These are phyloP conservation scores for Microctenopoma lineatum DNA, from an alignment of 2,797 vertebrate species.

Conservation along the genomic window DNA sequence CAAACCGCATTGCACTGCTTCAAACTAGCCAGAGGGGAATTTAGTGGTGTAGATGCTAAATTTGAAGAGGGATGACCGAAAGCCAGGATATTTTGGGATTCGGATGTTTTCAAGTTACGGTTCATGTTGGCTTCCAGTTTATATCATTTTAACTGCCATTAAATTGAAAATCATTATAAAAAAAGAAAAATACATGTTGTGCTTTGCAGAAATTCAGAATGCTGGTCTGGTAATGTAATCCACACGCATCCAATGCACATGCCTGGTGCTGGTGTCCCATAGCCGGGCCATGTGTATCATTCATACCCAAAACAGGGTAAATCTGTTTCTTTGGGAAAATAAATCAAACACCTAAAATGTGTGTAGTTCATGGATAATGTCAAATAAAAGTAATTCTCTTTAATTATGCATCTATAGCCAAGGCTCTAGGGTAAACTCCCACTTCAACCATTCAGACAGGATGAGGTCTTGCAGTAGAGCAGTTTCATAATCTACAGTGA, in stretches of 20 bases:
- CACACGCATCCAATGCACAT: slow-evolving; percentile 23
- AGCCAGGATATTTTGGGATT: slow-evolving; percentile 43
- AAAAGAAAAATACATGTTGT: slow-evolving; percentile 7
- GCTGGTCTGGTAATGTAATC: slow-evolving; percentile 29
- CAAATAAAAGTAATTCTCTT: slow-evolving; percentile 46
- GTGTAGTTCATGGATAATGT: slow-evolving; percentile 8
- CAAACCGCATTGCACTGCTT: slow-evolving; percentile 38
- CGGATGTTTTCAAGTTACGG: slow-evolving; percentile 40
- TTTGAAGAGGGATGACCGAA: slow-evolving; percentile 40
- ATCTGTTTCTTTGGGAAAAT: slow-evolving; percentile 14
- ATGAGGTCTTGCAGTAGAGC: slow-evolving; percentile 54
- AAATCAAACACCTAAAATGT: slow-evolving; percentile 8
- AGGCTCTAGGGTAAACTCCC: slow-evolving; percentile 32
- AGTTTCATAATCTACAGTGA: slow-evolving; percentile 53
- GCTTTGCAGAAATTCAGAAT: slow-evolving; percentile 30
- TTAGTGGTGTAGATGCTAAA: slow-evolving; percentile 56
- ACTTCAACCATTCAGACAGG: slow-evolving; percentile 53
- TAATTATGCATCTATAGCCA: slow-evolving; percentile 50
- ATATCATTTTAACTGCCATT: slow-evolving; percentile 10
- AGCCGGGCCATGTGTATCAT: slow-evolving; percentile 18
- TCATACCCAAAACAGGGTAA: slow-evolving; percentile 10
- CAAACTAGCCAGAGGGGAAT: slow-evolving; percentile 49
- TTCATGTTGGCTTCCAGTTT: slow-evolving; percentile 19
- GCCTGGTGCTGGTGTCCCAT: slow-evolving; percentile 3
- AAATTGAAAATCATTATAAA: slow-evolving; percentile 22